phyloP scores from a whole-genome alignment of 2,797 vertebrate species.

The Crenichthys baileyi region DNA sequence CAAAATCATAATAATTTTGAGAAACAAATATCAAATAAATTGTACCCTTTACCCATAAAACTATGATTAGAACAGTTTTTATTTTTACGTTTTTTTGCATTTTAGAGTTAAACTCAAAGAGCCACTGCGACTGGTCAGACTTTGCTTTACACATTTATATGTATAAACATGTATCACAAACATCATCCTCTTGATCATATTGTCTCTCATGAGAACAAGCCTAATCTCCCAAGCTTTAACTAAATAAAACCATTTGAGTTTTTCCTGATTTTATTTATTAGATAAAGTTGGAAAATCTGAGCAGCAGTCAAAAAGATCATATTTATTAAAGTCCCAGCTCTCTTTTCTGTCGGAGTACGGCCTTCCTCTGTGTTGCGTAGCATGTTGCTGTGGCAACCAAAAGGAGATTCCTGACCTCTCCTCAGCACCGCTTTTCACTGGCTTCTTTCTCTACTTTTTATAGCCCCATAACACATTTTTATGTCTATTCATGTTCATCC shows the following conservation, averaged over 20 bases:
- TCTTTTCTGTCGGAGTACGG: slow-evolving; percentile 55
- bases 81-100: neutral
- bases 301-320: neutral
- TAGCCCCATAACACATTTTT: slow-evolving; percentile 8
- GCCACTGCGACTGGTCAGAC: neutral
- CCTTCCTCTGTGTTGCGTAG: slow-evolving; percentile 72
- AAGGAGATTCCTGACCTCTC: slow-evolving; percentile 78
- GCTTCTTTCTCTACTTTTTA: slow-evolving; percentile 31
- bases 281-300: neutral
- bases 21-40: neutral
- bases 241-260: neutral
- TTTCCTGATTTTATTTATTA: neutral
- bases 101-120: neutral
- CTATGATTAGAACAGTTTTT: too few relatives aligned
- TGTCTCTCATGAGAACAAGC: neutral
- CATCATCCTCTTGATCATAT: neutral
- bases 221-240: neutral
- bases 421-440: slow-evolving; percentile 60
- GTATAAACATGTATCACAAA: neutral
- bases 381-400: slow-evolving; percentile 76
- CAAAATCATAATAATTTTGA: too few relatives aligned
- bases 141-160: neutral
- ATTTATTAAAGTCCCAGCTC: slow-evolving; percentile 10
- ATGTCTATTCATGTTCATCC: neutral
- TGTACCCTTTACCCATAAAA: too few relatives aligned